phyloP scores from a whole-genome alignment of 2,797 vertebrate species.

The Sternarchorhynchus goeldii region DNA sequence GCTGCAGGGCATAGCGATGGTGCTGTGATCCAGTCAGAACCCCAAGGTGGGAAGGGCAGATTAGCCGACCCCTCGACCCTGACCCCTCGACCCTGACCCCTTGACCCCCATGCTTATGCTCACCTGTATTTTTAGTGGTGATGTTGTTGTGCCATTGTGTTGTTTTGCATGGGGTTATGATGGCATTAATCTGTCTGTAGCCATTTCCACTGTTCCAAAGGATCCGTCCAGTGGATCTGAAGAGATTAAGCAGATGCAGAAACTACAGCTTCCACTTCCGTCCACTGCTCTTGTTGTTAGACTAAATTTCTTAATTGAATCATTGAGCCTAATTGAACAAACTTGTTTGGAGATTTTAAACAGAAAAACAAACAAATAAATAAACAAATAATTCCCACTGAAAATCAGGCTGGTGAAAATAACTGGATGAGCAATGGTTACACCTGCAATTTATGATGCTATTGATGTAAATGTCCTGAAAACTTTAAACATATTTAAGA shows the following conservation, averaged over 20 bases:
- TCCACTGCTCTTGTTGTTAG: not conserved
- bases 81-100: too few relatives aligned
- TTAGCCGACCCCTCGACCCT: not conserved
- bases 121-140: slow-evolving; percentile 1
- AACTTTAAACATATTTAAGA: too few relatives aligned
- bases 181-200: slow-evolving; percentile 18
- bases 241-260: slow-evolving; percentile 3
- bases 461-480: too few relatives aligned
- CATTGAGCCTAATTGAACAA: too few relatives aligned
- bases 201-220: slow-evolving; percentile 18
- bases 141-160: slow-evolving; percentile 25
- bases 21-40: slow-evolving; percentile 9
- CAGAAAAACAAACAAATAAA: too few relatives aligned
- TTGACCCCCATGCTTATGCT: too few relatives aligned
- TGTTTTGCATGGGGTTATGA: slow-evolving; percentile 29
- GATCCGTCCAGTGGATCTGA: not conserved
- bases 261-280: not conserved
- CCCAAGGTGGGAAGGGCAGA: slow-evolving; percentile 7
- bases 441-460: too few relatives aligned
- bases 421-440: too few relatives aligned
- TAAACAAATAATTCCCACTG: too few relatives aligned
- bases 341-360: too few relatives aligned
- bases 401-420: too few relatives aligned
- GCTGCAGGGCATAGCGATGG: slow-evolving; percentile 26
- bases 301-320: not conserved